phyloP scores from a whole-genome alignment of 2,113 vertebrate species.

The Crotophaga sulcirostris region DNA sequence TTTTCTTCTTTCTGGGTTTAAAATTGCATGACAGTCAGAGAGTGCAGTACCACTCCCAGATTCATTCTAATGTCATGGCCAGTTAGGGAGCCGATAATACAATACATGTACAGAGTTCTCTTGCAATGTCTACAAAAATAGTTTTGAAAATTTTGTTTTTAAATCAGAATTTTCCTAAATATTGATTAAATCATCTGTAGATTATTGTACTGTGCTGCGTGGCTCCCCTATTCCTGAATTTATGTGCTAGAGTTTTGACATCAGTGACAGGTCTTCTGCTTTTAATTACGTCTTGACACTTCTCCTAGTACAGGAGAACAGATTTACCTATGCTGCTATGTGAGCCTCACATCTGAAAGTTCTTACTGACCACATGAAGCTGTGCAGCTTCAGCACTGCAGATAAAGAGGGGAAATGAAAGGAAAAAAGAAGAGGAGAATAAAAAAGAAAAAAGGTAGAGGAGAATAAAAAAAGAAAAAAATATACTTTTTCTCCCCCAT shows the following conservation, averaged over 20 bases:
- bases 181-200: not conserved
- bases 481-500: too few species aligned
- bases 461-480: fast-evolving
- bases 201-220: not conserved
- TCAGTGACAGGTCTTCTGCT: not conserved
- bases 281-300: not conserved
- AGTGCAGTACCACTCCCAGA: not conserved
- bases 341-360: fast-evolving
- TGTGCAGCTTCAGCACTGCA: not conserved
- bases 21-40: not conserved
- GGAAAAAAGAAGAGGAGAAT: too few species aligned
- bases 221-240: not conserved
- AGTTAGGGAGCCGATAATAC: too few species aligned
- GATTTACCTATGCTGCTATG: not conserved
- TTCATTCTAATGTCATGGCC: not conserved
- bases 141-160: not conserved
- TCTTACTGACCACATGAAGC: not conserved
- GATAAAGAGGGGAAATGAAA: not conserved
- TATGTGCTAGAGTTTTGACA: not conserved
- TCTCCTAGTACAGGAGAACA: not conserved
- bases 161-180: not conserved
- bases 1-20: not conserved
- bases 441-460: fast-evolving
- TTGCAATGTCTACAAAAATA: not conserved
- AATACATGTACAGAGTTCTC: not conserved